phyloP scores from a whole-genome alignment of 2,888 invertebrate genomes.

The Pinctada fucata region DNA sequence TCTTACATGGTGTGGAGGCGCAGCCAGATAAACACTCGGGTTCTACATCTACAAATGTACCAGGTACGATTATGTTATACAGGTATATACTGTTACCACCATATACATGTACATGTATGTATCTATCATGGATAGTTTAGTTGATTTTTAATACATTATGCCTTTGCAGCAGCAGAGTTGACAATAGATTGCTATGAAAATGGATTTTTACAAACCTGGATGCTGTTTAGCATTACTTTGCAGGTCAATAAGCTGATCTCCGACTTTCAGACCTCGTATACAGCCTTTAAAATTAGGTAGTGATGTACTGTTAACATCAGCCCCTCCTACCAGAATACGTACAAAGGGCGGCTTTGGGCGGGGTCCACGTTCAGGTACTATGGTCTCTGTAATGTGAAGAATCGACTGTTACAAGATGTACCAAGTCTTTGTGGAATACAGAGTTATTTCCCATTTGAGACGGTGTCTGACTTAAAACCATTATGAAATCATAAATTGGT shows the following conservation, averaged over 20 bases:
- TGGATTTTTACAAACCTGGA: too few relatives aligned
- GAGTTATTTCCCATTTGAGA: too few relatives aligned
- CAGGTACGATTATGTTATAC: too few relatives aligned
- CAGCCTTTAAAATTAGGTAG: constrained; percentile 61
- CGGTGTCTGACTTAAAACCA: too few relatives aligned
- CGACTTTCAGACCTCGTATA: constrained; percentile 66
- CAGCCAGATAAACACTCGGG: constrained; percentile 65
- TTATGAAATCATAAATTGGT: too few relatives aligned
- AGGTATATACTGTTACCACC: too few relatives aligned
- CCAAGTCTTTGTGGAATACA: too few relatives aligned
- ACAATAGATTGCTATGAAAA: background rate
- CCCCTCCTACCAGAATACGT: constrained; percentile 66
- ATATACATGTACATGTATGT: too few relatives aligned
- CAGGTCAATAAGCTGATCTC: constrained; percentile 38
- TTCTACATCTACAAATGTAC: constrained; percentile 47
- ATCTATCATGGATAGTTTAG: too few relatives aligned
- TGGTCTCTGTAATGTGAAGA: background rate
- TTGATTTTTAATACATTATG: too few relatives aligned
- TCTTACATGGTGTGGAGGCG: constrained; percentile 55
- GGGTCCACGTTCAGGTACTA: background rate
- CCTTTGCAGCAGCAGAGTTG: background rate
- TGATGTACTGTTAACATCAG: constrained; percentile 48
- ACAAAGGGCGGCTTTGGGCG: constrained; percentile 51
- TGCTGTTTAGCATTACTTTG: background rate
- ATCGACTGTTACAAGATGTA: too few relatives aligned